These are phyloP conservation scores for Dolichotis patagonum DNA, from an alignment of 2,113 vertebrate genomes.

Conservation along the genomic window DNA sequence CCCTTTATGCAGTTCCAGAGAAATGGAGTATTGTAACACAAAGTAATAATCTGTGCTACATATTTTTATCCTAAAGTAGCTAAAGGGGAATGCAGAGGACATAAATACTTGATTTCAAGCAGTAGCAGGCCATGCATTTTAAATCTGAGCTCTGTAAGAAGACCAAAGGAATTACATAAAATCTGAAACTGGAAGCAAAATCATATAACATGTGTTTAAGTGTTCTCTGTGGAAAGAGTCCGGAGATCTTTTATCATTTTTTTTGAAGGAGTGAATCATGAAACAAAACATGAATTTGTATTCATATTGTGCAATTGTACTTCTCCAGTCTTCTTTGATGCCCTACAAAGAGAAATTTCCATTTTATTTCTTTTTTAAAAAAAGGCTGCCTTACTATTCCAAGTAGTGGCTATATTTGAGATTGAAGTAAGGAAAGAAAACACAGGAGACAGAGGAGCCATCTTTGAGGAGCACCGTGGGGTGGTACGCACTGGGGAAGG, in stretches of 20 bases:
- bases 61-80: conserved; percentile 52
- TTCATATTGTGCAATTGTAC: not conserved
- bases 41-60: not conserved
- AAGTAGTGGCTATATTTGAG: not conserved
- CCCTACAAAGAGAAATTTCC: not conserved
- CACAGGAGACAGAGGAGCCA: not conserved
- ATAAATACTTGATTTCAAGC: conserved; percentile 16
- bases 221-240: not conserved
- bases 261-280: not conserved
- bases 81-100: not conserved
- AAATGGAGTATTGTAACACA: conserved; percentile 52
- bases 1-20: not conserved
- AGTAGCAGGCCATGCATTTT: not conserved
- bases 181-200: not conserved
- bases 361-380: not conserved
- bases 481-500: not conserved
- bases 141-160: not conserved
- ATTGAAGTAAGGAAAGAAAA: not conserved
- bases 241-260: not conserved
- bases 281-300: not conserved
- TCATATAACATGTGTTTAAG: not conserved
- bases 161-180: not conserved
- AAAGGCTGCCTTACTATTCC: not conserved
- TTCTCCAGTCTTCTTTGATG: not conserved
- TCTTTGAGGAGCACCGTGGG: not conserved